Evolutionary conservation across 2,888 invertebrate species (phyloP).

Genomic region (Aphodius granarius): DNA sequence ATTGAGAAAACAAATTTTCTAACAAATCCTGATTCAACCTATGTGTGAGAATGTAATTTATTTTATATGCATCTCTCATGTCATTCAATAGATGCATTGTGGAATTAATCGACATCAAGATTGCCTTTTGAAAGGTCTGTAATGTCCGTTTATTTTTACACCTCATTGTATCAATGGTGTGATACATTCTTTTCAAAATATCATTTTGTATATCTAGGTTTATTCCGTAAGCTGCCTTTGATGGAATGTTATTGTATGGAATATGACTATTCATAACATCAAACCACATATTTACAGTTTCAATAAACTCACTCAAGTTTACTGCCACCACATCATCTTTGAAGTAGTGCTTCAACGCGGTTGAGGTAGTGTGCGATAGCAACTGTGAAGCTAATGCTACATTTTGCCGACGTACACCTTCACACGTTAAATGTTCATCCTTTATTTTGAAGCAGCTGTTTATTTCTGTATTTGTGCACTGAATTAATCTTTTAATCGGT

Average conservation of each 20-base stretch:
- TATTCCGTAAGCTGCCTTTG: constrained; percentile 33
- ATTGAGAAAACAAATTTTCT: constrained; percentile 29
- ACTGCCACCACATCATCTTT: not conserved
- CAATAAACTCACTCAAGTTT: constrained; percentile 35
- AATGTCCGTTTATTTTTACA: constrained; percentile 21
- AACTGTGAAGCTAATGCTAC: constrained; percentile 33
- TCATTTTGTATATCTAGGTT: constrained; percentile 26
- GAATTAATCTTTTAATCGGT: not conserved
- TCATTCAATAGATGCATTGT: constrained; percentile 22
- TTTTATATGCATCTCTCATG: constrained; percentile 20
- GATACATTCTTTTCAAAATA: constrained; percentile 25
- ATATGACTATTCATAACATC: constrained; percentile 36
- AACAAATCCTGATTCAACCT: constrained; percentile 30
- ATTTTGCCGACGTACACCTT: constrained; percentile 30
- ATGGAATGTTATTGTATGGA: constrained; percentile 18
- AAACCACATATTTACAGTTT: constrained; percentile 38
- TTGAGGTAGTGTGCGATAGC: constrained; percentile 27
- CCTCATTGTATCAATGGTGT: constrained; percentile 21
- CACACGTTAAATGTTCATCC: constrained; percentile 28
- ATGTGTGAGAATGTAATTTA: constrained; percentile 27
- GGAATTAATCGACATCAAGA: constrained; percentile 28
- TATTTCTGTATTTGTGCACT: constrained; percentile 10
- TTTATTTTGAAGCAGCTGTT: constrained; percentile 25
- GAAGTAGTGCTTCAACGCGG: constrained; percentile 8
- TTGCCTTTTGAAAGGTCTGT: constrained; percentile 30